Evolutionary conservation across 2,888 invertebrate species (phyloP), one percentile per base, ranked within the genome.

Genomic region (Lapara coniferarum): DNA sequence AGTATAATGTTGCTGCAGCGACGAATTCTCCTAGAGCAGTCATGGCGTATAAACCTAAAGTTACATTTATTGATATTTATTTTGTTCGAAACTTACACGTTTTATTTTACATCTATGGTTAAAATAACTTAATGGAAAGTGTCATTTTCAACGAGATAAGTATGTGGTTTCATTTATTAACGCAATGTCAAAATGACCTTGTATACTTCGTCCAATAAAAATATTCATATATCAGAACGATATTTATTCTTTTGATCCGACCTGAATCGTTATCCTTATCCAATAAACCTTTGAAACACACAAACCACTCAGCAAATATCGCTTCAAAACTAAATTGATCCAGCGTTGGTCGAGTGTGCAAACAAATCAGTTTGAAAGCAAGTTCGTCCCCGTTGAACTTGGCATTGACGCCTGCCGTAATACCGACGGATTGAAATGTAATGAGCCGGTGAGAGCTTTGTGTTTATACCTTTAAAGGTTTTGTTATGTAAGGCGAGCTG

Each of bases 361-460:
- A 89, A 87, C 88, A 89, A 89, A 92, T 92, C 89, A 90, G 77
- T 71, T 75, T 81, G 84, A 91, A 81, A 90, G 89, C 69, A 67
- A n/a, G 69, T 69, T 71, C 70, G 59, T 49, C 74, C 71, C 68
- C 68, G 70, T 67, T 85, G 90, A 91, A 90, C 90, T 90, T 92
- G 90, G 89, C 90, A 90, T 90, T 91, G 91, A 84, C 73, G 72
- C 72, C 70, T 52, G 56, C 37, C 19, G 71, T 78, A 82, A 83
- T 82, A 83, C 79, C 83, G 91, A 87, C 89, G 87, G 84, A 91
- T 89, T 83, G 87, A 82, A 84, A 82, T 74, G 85, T 84, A 89
- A 90, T 89, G 89, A 82, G 74, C 73, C 78, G 66, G 66, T 19
- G 49, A 63, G 46, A 63, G 74, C 76, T 72, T 70, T 71, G 72